These are phyloP conservation scores for Tholera decimalis DNA, from an alignment of 2,888 invertebrate genomes.

Conservation along the genomic window DNA sequence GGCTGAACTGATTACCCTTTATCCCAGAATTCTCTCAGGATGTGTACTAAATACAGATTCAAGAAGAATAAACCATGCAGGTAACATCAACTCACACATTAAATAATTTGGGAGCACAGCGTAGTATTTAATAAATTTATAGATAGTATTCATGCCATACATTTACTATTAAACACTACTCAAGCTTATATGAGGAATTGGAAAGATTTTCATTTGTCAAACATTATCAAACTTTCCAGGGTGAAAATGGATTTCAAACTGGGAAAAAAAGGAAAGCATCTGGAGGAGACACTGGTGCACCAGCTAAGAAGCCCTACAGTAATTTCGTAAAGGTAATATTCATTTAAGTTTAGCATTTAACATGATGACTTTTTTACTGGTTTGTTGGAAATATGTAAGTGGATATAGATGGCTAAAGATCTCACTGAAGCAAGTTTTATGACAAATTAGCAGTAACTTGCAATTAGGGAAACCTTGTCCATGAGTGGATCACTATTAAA, in stretches of 20 bases:
- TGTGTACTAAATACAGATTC: no score
- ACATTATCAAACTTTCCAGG: conserved; percentile 58
- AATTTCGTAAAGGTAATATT: conserved; percentile 93
- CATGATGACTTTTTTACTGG: not conserved
- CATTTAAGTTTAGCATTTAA: not conserved
- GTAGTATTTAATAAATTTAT: no score
- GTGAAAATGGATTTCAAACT: conserved; percentile 73
- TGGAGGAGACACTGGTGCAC: conserved; percentile 77
- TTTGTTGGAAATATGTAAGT: not conserved
- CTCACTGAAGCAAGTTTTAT: no score
- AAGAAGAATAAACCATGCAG: no score
- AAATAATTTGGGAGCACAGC: no score
- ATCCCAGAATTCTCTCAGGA: no score
- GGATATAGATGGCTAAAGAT: not conserved
- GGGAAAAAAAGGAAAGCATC: conserved; percentile 88
- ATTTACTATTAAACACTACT: no score
- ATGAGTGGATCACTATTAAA: not conserved
- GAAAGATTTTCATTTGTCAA: no score
- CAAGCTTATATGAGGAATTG: not conserved
- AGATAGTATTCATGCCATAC: no score
- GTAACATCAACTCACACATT: no score
- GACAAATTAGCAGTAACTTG: no score
- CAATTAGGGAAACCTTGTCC: not conserved
- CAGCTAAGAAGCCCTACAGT: conserved; percentile 92
- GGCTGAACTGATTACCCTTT: no score